Evolutionary conservation across 2,888 invertebrate genomes (phyloP), one percentile per base, ranked within the genome.

Genomic region (Taenaris catops): DNA sequence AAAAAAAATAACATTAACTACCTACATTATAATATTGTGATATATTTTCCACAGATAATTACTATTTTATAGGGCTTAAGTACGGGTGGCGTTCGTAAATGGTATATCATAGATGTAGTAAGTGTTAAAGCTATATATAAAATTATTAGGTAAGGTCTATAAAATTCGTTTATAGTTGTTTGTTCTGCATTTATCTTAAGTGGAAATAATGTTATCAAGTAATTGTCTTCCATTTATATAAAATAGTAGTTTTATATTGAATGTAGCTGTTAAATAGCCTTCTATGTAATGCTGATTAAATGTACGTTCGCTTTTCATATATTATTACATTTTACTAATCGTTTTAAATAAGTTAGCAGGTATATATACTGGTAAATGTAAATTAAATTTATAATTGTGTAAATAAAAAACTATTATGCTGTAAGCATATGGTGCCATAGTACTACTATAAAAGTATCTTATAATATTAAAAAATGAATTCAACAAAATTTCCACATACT

Each of bases 381-480:
- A n/a, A n/a, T n/a, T n/a, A n/a, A n/a, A n/a, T 16, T 11, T 18
- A 18, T 32, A 25, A 31, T 32, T 52, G 44, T 74, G 68, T 73
- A 71, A 58, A 73, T 75, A 68, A 54, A n/a, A 51, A 41, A 40
- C 34, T 54, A 56, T 59, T 66, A 66, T 83, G 83, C 81, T 86
- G 46, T 75, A 79, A 83, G 86, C 84, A 81, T 81, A 72, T 68
- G 72, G 84, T 86, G 86, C 86, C 86, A 86, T 86, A 79, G 65
- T 69, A 75, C 69, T 72, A 68, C 70, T 73, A 63, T 58, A 62
- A 63, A 60, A 71, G 63, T 69, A 71, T 71, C 16, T 64, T 64
- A 57, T 67, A 47, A 41, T 40, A 39, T 39, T 42, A 31, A 36
- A 44, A 38, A 25, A 34, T 26, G 23, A 38, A 16, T 12, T 23